A percentile compares a stretch with the other conserved stretches of the same genome.
These are phyloP conservation scores for Poeciliopsis turrubarensis DNA, from an alignment of 2,113 vertebrate genomes.

Conservation along the genomic window DNA sequence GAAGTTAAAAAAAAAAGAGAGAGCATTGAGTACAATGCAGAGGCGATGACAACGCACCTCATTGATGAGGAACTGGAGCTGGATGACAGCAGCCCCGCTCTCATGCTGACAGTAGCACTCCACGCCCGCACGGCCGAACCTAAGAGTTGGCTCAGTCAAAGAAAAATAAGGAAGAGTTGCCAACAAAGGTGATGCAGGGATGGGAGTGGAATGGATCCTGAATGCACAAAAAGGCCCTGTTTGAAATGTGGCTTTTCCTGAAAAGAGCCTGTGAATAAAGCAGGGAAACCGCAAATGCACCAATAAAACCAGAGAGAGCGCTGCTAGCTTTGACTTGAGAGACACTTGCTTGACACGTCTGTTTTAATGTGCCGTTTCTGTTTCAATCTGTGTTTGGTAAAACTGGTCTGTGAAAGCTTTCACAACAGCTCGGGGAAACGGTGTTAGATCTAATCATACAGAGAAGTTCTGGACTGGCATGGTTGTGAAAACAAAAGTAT, in stretches of 20 bases:
- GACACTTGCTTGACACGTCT: conserved; percentile 5
- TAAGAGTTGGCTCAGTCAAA: conserved; percentile 83
- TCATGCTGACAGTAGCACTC: conserved; percentile 98
- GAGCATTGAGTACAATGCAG: conserved; percentile 15
- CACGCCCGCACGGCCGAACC: conserved; percentile 94
- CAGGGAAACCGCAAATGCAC: background rate
- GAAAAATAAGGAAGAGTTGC: conserved; percentile 58
- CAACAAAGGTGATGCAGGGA: conserved; percentile 1
- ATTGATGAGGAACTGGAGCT: conserved; percentile 98
- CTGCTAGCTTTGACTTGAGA: background rate
- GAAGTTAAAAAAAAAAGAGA: background rate
- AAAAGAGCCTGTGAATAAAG: background rate
- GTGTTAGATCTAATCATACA: conserved; percentile 33
- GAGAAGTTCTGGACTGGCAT: conserved; percentile 2
- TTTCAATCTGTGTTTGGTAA: background rate
- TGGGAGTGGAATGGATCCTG: background rate
- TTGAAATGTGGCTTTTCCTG: background rate
- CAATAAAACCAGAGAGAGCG: background rate
- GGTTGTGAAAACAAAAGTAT: background rate
- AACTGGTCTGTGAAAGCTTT: conserved; percentile 16
- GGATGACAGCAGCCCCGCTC: conserved; percentile 93
- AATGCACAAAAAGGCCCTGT: background rate
- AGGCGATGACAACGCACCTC: conserved; percentile 82
- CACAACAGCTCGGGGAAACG: conserved; percentile 19
- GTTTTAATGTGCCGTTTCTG: background rate